Percentiles rank a stretch among this genome's conserved stretches.
Conservation (phyloP, 2,113 vertebrate species). For the Forbesichthys papilliferus region DNA sequence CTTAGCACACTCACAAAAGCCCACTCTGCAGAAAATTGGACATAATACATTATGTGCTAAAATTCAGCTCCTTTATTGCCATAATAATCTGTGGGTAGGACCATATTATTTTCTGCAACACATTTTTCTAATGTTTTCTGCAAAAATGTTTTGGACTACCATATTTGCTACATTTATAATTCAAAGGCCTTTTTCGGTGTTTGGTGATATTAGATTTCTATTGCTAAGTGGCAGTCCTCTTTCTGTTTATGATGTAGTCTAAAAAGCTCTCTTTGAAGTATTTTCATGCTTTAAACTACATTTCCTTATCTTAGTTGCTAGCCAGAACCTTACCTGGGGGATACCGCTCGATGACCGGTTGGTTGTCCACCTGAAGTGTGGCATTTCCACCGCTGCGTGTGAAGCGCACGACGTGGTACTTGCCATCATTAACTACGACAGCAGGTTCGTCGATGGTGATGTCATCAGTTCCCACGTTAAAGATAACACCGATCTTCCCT, state of each 20-base stretch:
- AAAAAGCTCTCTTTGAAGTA: no score
- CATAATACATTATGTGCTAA: neutral
- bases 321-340: slow-evolving; percentile 84
- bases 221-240: no score
- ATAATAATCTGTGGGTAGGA: neutral
- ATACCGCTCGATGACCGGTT: slow-evolving; percentile 92
- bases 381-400: slow-evolving; percentile 95
- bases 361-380: slow-evolving; percentile 96
- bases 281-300: neutral
- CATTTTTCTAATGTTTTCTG: neutral
- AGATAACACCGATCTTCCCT: slow-evolving; percentile 92
- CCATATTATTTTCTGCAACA: slow-evolving; percentile 20
- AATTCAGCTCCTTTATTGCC: slow-evolving; percentile 5
- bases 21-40: neutral
- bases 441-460: slow-evolving; percentile 92
- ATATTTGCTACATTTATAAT: slow-evolving; percentile 4
- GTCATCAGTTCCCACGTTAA: slow-evolving; percentile 96
- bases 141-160: neutral
- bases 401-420: slow-evolving; percentile 97
- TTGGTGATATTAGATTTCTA: no score
- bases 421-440: slow-evolving; percentile 90
- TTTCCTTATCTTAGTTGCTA: slow-evolving; percentile 20
- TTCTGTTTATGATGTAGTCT: no score
- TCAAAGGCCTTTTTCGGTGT: no score
- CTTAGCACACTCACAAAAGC: neutral